Evolutionary conservation across 1,140 invertebrate genomes (phyloP).

Genomic region (Nebria ingens): DNA sequence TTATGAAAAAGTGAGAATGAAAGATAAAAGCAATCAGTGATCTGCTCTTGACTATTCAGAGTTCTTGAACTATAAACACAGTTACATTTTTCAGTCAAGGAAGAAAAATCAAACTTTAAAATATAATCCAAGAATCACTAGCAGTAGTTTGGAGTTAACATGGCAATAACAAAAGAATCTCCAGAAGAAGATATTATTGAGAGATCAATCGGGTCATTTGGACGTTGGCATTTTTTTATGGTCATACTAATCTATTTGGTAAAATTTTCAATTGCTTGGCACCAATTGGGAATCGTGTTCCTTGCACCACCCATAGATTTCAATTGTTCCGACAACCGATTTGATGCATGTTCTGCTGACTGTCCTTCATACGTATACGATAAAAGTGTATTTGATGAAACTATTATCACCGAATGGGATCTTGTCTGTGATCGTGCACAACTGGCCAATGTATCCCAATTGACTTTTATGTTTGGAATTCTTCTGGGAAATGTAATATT

Average conservation of each 20-base stretch:
- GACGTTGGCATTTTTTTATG: constrained; percentile 52
- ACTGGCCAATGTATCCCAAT: constrained; percentile 53
- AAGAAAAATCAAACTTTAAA: too few species aligned
- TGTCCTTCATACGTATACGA: neutral
- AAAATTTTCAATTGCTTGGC: constrained; percentile 57
- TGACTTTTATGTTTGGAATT: constrained; percentile 58
- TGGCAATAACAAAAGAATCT: too few species aligned
- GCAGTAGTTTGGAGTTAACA: too few species aligned
- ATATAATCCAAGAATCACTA: too few species aligned
- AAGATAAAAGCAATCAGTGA: too few species aligned
- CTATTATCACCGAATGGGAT: constrained; percentile 58
- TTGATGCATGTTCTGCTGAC: constrained; percentile 34
- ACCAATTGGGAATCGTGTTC: constrained; percentile 53
- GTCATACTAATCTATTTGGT: constrained; percentile 47
- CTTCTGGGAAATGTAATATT: constrained; percentile 56
- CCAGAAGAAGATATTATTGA: neutral
- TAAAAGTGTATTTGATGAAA: constrained; percentile 34
- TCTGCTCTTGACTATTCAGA: too few species aligned
- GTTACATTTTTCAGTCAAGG: too few species aligned
- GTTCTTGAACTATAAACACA: too few species aligned
- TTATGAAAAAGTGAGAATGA: too few species aligned
- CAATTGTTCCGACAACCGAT: constrained; percentile 39
- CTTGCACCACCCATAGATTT: constrained; percentile 46
- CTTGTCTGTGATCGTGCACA: constrained; percentile 48
- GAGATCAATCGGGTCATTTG: constrained; percentile 45